phyloP scores from a whole-genome alignment of 2,113 vertebrate genomes.

The Trochalopteron elliotii region DNA sequence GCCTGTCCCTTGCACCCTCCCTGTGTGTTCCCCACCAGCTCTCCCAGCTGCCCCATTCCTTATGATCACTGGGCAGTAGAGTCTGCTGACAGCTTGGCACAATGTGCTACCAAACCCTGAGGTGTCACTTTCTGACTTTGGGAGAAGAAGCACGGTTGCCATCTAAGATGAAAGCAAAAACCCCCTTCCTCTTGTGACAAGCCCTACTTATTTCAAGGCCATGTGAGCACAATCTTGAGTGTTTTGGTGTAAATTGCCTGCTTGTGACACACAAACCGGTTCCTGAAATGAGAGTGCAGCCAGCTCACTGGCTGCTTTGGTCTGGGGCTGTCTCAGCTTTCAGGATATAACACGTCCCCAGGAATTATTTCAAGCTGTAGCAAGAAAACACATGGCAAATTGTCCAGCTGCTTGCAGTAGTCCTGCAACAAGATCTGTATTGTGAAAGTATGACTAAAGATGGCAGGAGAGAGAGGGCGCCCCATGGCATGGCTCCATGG shows the following conservation, averaged over 20 bases:
- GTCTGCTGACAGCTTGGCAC: neutral
- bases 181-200: neutral
- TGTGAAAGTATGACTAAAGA: neutral
- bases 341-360: neutral
- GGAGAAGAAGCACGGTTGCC: neutral
- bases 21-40: neutral
- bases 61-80: neutral
- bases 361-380: slow-evolving; percentile 30
- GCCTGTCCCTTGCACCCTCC: neutral
- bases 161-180: neutral
- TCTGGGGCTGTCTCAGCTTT: neutral
- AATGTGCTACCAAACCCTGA: neutral
- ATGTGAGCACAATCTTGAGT: neutral
- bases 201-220: neutral
- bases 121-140: neutral
- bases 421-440: neutral
- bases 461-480: neutral
- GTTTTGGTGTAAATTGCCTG: neutral
- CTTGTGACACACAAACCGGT: accelerated
- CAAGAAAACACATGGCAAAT: neutral
- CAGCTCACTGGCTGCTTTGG: neutral
- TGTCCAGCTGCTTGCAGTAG: neutral
- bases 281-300: neutral
- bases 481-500: neutral
- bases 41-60: neutral